Percentiles rank a stretch among this genome's conserved stretches.
phyloP scores from a whole-genome alignment of 2,797 vertebrate genomes.

The Oreortyx pictus region DNA sequence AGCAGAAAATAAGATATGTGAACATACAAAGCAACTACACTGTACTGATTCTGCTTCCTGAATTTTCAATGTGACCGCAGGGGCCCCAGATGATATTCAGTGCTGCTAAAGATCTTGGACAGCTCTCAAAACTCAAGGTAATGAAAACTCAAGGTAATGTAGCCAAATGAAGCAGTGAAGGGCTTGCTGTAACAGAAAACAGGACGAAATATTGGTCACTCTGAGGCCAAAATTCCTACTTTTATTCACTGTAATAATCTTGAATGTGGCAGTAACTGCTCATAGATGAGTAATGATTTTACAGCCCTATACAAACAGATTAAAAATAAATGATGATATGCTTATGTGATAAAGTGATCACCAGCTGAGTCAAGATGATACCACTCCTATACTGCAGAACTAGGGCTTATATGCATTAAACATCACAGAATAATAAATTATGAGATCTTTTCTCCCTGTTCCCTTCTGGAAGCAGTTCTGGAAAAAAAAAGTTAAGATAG shows the following conservation, averaged over 20 bases:
- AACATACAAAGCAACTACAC: background rate
- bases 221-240: background rate
- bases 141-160: constrained; percentile 93
- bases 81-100: constrained; percentile 98
- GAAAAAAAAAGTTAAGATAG: background rate
- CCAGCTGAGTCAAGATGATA: background rate
- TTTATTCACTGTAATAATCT: background rate
- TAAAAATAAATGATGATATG: background rate
- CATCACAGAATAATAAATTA: background rate
- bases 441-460: background rate
- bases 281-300: background rate
- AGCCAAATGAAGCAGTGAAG: constrained; percentile 1
- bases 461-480: background rate
- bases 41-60: background rate
- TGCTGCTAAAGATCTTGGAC: constrained; percentile 97
- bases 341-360: background rate
- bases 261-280: background rate
- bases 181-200: background rate
- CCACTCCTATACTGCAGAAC: background rate
- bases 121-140: constrained; percentile 99
- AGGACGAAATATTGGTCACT: background rate
- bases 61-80: constrained; percentile 75
- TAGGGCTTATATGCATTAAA: background rate
- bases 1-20: constrained; percentile 15
- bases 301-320: background rate